Evolutionary conservation across 2,888 invertebrate genomes (phyloP), one percentile per base, ranked within the genome.

Genomic region (Amblyteles armatorius): DNA sequence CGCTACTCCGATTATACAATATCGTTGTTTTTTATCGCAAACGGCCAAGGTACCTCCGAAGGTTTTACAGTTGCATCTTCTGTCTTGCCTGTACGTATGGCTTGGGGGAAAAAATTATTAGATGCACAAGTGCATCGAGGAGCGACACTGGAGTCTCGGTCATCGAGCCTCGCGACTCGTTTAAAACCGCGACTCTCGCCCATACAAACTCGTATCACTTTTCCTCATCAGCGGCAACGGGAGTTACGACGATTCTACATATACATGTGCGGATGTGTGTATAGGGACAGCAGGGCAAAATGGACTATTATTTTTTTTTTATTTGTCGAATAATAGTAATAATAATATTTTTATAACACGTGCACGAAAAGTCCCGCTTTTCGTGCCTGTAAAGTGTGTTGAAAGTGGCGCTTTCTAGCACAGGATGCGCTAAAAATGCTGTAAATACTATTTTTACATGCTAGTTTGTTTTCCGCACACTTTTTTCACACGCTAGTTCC

Each of bases 151-250:
- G 33, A 29, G 13, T 60, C 60, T 60, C 60, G 26, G 22, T 60
- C 65, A 7, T 65, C n/a, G 33, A 65, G 36, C 40, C 36, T n/a
- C 16, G 33, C 2, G n/a, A 36, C 40, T n/a, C 7, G 40, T 40
- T 65, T 26, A 36, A 26, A 26, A 26, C 29, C 1, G 0, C 16
- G 60, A 13, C 11, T 22, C 29, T 60, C 76, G 33, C 16, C 11
- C 36, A 44, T 57, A 50, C 22, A 60, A 22, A 52, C 76, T 72
- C 67, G 68, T 85, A 85, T 85, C 85, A 83, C 72, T 83, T 85
- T 83, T 80, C 79, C 69, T 85, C 85, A 83, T 83, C 82, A 78
- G 79, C 50, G 50, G 65, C 82, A 73, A 79, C 85, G 63, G 79
- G 77, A 85, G 77, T 80, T 82, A 77, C 68, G 57, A 26, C 60